A percentile compares a stretch with the other conserved stretches of the same genome.
phyloP scores from a whole-genome alignment of 2,113 vertebrate genomes.

The Dasyprocta punctata region DNA sequence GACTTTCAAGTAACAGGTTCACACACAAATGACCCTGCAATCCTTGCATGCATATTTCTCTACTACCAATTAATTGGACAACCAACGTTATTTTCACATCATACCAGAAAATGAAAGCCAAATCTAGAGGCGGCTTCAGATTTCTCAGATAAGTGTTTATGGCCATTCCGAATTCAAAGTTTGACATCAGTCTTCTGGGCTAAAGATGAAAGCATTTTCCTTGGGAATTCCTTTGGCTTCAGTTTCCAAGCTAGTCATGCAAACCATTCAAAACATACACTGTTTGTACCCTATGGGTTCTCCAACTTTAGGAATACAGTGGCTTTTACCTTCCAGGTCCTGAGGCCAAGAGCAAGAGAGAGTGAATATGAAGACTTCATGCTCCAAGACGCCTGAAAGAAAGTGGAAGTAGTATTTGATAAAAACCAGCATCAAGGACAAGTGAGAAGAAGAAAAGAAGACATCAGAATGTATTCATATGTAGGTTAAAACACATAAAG shows the following conservation, averaged over 20 bases:
- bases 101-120: conserved; percentile 69
- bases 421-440: not conserved
- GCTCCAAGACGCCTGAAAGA: not conserved
- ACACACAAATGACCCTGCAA: not conserved
- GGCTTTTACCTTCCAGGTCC: not conserved
- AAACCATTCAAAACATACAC: not conserved
- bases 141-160: conserved; percentile 6
- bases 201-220: conserved; percentile 36
- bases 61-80: not conserved
- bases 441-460: not conserved
- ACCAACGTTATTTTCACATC: not conserved
- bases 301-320: not conserved
- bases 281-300: not conserved
- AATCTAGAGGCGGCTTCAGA: not conserved
- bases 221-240: conserved; percentile 58
- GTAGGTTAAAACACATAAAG: not conserved
- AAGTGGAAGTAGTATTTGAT: not conserved
- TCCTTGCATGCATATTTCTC: not conserved
- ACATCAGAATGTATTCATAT: too few relatives aligned
- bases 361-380: not conserved
- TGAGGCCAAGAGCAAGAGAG: not conserved
- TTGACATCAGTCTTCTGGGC: conserved; percentile 7
- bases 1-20: not conserved
- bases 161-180: conserved; percentile 39
- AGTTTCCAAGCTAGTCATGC: conserved; percentile 46